A percentile compares a stretch with the other conserved stretches of the same genome.
phyloP scores from a whole-genome alignment of 2,888 invertebrate genomes.

The Acleris laterana region DNA sequence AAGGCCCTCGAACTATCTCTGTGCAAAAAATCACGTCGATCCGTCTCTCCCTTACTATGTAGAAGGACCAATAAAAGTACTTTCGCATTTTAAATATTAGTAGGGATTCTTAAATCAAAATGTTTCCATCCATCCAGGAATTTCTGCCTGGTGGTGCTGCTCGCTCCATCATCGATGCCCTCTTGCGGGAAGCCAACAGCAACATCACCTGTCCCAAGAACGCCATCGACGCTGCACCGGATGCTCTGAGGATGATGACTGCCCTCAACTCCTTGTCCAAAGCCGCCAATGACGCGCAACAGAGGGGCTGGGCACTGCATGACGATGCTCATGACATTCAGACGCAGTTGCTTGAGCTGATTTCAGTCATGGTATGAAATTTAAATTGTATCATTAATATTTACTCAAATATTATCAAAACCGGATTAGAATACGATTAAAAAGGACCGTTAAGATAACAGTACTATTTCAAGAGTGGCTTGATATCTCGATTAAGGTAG shows the following conservation, averaged over 20 bases:
- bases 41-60: no score
- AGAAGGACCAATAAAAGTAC: no score
- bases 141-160: conserved; percentile 79
- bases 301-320: conserved; percentile 97
- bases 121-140: conserved; percentile 59
- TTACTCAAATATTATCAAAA: no score
- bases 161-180: conserved; percentile 75
- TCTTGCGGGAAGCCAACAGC: conserved; percentile 76
- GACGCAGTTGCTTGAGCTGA: conserved; percentile 92
- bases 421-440: no score
- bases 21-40: no score
- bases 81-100: no score
- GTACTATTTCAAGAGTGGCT: no score
- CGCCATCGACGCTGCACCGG: conserved; percentile 92
- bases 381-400: no score
- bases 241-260: conserved; percentile 91
- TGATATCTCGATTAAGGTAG: no score
- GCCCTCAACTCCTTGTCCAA: conserved; percentile 93
- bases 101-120: not conserved
- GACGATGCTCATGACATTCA: conserved; percentile 96
- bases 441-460: no score
- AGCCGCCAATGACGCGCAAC: conserved; percentile 97
- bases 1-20: no score
- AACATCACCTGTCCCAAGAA: conserved; percentile 83
- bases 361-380: conserved; percentile 89